These are phyloP conservation scores for Drymonia ruficornis DNA, from an alignment of 2,888 invertebrate species.

Conservation along the genomic window DNA sequence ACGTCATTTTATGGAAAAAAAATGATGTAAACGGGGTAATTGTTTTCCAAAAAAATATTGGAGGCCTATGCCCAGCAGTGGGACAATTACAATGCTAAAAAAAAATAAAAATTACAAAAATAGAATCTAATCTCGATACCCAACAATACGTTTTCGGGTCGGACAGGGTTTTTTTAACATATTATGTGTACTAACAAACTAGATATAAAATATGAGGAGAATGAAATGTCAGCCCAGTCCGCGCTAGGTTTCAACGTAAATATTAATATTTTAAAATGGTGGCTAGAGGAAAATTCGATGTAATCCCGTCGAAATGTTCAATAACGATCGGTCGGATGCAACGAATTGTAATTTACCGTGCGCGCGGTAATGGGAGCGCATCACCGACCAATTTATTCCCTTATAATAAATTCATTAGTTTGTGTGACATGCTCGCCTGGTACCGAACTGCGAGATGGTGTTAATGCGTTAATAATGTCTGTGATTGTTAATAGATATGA, in stretches of 20 bases:
- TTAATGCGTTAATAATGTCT: slow-evolving; percentile 27
- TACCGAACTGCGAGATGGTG: slow-evolving; percentile 29
- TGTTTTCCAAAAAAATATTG: no score
- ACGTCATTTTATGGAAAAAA: no score
- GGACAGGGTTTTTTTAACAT: no score
- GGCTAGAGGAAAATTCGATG: slow-evolving; percentile 34
- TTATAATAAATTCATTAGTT: slow-evolving; percentile 84
- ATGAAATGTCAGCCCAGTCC: no score
- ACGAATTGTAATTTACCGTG: slow-evolving; percentile 81
- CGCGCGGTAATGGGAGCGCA: slow-evolving; percentile 77
- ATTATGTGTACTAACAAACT: no score
- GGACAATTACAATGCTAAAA: no score
- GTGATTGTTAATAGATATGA: neutral
- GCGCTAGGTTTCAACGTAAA: neutral
- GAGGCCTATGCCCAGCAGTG: no score
- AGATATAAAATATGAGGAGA: no score
- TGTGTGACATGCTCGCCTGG: slow-evolving; percentile 27
- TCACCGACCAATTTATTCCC: slow-evolving; percentile 81
- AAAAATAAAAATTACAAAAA: no score
- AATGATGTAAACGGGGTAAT: no score
- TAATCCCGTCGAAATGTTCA: slow-evolving; percentile 66
- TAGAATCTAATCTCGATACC: no score
- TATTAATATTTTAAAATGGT: neutral
- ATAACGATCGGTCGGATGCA: slow-evolving; percentile 69
- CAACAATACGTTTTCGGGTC: no score